Evolutionary conservation across 2,888 invertebrate species (phyloP), one percentile per base, ranked within the genome.

Genomic region (Acrocyrtus sp.): DNA sequence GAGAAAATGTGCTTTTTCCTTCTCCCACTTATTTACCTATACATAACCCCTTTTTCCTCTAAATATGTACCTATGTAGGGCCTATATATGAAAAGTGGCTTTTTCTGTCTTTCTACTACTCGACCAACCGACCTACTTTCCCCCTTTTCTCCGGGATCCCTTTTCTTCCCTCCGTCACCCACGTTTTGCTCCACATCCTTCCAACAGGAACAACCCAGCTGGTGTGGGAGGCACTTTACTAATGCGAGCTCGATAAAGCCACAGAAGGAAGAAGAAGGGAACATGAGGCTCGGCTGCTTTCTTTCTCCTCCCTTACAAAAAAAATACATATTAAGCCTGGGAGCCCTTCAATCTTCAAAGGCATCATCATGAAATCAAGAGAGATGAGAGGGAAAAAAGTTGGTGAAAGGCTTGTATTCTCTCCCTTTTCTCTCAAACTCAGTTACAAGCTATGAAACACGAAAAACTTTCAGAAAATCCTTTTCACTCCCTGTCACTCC

Each of bases 61-160:
- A n/a, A n/a, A n/a, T n/a, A 29, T 58, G 41, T 41, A 47, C 43
- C 43, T 63, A 27, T 53, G 54, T 45, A 63, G 63, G 54, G 51
- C 63, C 63, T 63, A 63, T 50, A 57, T 58, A 8, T 8, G 6
- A 8, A 34, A 34, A 8, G 12, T 8, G 6, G 34, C 34, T 34
- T 12, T 34, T 34, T 12, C 12, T 34, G 6, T 34, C 34, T 41
- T 17, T 41, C 17, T 41, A 17, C 34, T 41, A 8, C 41, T 21
- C 58, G 67, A 67, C 58, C 67, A 50, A 58, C 67, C 67, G 67
- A 67, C 67, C 67, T 67, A 67, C 67, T 67, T 67, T 51, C 27
- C 41, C 53, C 50, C 34, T 51, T 43, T 58, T 58, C 57, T n/a
- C n/a, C n/a, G n/a, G n/a, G n/a, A n/a, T n/a, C n/a, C n/a, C n/a